phyloP scores from a whole-genome alignment of 2,797 vertebrate species.

The Phalloptychus januarius region DNA sequence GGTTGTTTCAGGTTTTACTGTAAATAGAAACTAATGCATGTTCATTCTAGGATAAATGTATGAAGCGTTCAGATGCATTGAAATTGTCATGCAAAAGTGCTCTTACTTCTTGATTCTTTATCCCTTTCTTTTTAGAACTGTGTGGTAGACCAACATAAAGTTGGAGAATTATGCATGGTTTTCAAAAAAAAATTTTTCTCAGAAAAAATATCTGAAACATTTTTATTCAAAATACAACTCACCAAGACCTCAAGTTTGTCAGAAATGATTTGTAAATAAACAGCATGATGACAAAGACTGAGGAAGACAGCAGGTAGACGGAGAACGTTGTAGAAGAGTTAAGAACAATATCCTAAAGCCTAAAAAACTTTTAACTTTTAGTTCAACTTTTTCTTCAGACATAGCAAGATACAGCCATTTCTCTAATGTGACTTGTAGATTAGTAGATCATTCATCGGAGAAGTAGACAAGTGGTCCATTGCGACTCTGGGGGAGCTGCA shows the following conservation, averaged over 20 bases:
- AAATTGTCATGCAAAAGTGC: background rate
- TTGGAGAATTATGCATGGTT: background rate
- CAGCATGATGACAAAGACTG: background rate
- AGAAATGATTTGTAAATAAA: background rate
- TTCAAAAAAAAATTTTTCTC: background rate
- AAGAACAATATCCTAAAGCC: background rate
- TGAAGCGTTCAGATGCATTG: background rate
- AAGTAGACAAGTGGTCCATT: background rate
- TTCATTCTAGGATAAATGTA: slow-evolving; percentile 8
- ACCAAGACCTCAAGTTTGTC: background rate
- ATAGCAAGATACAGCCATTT: background rate
- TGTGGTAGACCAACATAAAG: background rate
- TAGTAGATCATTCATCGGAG: background rate
- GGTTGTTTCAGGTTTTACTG: slow-evolving; percentile 40
- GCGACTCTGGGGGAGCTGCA: background rate
- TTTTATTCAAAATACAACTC: background rate
- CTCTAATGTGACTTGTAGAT: background rate
- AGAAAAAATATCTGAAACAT: background rate
- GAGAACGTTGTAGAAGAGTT: background rate
- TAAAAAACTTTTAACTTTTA: background rate
- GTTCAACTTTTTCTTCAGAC: background rate
- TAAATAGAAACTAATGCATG: background rate
- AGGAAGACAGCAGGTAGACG: background rate
- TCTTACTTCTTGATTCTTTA: background rate
- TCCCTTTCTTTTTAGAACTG: background rate